Conservation (phyloP, 2,888 invertebrate species). For the Amiota mariae region DNA sequence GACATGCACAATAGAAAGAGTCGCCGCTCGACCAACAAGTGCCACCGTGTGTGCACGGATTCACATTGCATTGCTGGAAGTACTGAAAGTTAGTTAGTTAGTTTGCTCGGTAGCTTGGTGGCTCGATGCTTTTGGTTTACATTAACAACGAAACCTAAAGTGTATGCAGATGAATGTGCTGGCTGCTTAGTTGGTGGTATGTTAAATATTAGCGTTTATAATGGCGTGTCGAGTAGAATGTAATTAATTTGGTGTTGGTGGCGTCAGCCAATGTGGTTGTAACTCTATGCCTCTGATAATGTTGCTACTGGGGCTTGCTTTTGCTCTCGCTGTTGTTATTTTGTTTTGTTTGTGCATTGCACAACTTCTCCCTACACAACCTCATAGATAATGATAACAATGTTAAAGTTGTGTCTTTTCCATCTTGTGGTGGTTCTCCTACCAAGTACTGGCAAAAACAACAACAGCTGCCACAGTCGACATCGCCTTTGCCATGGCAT, state of each 20-base stretch:
- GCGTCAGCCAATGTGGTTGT: conserved; percentile 36
- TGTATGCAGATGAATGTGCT: not conserved
- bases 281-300: conserved; percentile 12
- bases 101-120: not conserved
- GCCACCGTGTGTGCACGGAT: conserved; percentile 84
- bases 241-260: conserved; percentile 61
- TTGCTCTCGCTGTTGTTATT: not conserved
- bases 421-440: not conserved
- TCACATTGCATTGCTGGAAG: conserved; percentile 80
- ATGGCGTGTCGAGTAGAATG: conserved; percentile 56
- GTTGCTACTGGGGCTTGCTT: not conserved
- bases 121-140: not conserved
- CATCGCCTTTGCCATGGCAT: not conserved
- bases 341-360: conserved; percentile 17
- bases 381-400: too few relatives aligned
- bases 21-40: conserved; percentile 85
- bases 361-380: not conserved
- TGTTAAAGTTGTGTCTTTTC: not conserved
- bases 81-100: conserved; percentile 54
- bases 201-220: conserved; percentile 56
- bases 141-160: conserved; percentile 16
- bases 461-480: not conserved
- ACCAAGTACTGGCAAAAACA: not conserved
- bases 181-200: conserved; percentile 51
- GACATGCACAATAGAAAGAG: conserved; percentile 86